Evolutionary conservation across 2,888 invertebrate species (phyloP), one percentile per base, ranked within the genome.

Genomic region (Eulithis testata): DNA sequence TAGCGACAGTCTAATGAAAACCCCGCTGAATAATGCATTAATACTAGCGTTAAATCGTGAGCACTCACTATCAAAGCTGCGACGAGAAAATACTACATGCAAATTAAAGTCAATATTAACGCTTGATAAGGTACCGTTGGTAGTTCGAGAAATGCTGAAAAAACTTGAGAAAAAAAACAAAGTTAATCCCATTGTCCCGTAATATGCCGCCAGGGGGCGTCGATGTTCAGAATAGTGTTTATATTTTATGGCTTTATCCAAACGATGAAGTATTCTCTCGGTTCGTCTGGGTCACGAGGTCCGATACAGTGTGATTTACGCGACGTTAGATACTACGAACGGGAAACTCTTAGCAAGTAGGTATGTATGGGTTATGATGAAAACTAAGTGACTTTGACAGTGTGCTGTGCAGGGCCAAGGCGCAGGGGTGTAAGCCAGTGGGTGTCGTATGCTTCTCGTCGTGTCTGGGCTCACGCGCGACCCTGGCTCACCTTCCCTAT

Each of bases 21-120:
- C 90, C 85, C 87, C 84, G 86, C 85, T 93, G 92, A 93, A 93
- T 92, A 93, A 93, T 93, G 92, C 92, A 93, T 92, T 91, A 89
- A 92, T 90, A 91, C 90, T 80, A 88, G 92, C 91, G 91, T 91
- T 92, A 91, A 91, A 91, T 91, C 92, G 91, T 92, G 92, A 89
- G 89, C 88, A 88, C 87, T 85, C 84, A 87, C 89, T 88, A 89
- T 90, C 87, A 84, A 82, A 81, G 81, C 81, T 81, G 86, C 88
- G 81, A 87, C 84, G 84, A 82, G 88, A 89, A 87, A 87, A 88
- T 88, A 87, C 88, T 83, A 86, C 88, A 91, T 92, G 91, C 89
- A 92, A 91, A 91, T 92, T 88, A 79, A 84, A 91, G 84, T 88
- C 86, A 88, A 88, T 86, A 85, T 83, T 80, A 79, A 87, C 84